Percentiles rank a stretch among this genome's conserved stretches.
phyloP scores from a whole-genome alignment of 1,140 invertebrate genomes.

The Tetragnatha versicolor region DNA sequence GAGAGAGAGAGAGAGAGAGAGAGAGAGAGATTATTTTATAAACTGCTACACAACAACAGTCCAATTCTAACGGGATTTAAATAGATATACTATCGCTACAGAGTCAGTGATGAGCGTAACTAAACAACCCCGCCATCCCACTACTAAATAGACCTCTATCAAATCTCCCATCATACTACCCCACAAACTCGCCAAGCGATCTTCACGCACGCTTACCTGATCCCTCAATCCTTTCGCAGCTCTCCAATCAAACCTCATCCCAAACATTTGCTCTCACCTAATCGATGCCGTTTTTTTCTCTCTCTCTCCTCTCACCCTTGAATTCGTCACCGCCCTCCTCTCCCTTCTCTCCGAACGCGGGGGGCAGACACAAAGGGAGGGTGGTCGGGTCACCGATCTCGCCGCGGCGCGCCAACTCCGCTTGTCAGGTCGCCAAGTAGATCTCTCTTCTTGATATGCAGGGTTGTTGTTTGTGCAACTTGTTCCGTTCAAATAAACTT shows the following conservation, averaged over 20 bases:
- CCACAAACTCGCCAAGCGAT: neutral
- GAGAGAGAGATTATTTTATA: too few relatives aligned
- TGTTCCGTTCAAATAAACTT: too few relatives aligned
- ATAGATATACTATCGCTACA: too few relatives aligned
- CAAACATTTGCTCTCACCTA: neutral
- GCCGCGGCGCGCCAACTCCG: conserved; percentile 23
- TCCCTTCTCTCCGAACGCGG: too few relatives aligned
- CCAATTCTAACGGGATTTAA: too few relatives aligned
- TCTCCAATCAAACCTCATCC: neutral
- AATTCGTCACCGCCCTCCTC: conserved; percentile 53
- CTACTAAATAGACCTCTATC: too few relatives aligned
- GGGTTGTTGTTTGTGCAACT: too few relatives aligned
- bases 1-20: too few relatives aligned
- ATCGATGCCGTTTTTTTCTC: conserved; percentile 11
- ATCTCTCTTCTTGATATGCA: neutral
- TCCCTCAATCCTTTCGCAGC: neutral
- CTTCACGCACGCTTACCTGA: neutral
- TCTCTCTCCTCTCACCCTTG: conserved; percentile 16
- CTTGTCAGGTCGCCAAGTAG: conserved; percentile 39
- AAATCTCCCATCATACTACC: neutral
- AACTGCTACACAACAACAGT: too few relatives aligned
- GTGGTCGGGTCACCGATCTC: conserved; percentile 53
- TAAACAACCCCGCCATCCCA: too few relatives aligned
- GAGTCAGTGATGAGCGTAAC: too few relatives aligned
- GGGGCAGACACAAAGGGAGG: too few relatives aligned